Percentiles rank a stretch among this genome's conserved stretches.
Conservation (phyloP, 37 sponge, comb jelly and placozoan genomes). For the Eunapius fragilis region DNA sequence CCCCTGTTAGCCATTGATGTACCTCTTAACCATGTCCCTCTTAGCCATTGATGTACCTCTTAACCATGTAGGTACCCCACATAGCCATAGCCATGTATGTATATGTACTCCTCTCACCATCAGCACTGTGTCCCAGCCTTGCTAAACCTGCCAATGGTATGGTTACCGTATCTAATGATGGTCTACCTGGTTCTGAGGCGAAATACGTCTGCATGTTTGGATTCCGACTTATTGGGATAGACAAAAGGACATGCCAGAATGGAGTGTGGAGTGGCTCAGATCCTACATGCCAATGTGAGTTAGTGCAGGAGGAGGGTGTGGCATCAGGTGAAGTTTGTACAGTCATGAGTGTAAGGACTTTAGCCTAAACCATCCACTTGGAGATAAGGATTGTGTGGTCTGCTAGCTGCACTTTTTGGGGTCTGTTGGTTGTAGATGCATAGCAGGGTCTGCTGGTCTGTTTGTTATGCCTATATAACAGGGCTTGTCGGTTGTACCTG, state of each 20-base stretch:
- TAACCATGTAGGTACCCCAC: too few species aligned
- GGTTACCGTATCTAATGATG: conserved; percentile 1
- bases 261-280: conserved; percentile 31
- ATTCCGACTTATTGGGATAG: conserved; percentile 31
- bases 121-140: background rate
- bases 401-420: too few species aligned
- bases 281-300: conserved; percentile 30
- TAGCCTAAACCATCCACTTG: too few species aligned
- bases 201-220: conserved; percentile 36
- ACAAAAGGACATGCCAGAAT: conserved; percentile 22
- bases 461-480: too few species aligned
- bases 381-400: too few species aligned
- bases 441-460: too few species aligned
- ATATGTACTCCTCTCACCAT: background rate
- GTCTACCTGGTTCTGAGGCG: conserved; percentile 14
- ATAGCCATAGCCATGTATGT: too few species aligned
- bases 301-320: background rate
- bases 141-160: background rate
- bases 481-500: background rate
- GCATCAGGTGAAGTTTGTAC: background rate
- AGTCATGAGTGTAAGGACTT: background rate
- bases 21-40: too few species aligned
- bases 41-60: too few species aligned
- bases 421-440: too few species aligned
- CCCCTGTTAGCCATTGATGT: too few species aligned